These are phyloP conservation scores for Gastrophysa polygoni DNA, from an alignment of 2,888 invertebrate genomes.

Conservation along the genomic window DNA sequence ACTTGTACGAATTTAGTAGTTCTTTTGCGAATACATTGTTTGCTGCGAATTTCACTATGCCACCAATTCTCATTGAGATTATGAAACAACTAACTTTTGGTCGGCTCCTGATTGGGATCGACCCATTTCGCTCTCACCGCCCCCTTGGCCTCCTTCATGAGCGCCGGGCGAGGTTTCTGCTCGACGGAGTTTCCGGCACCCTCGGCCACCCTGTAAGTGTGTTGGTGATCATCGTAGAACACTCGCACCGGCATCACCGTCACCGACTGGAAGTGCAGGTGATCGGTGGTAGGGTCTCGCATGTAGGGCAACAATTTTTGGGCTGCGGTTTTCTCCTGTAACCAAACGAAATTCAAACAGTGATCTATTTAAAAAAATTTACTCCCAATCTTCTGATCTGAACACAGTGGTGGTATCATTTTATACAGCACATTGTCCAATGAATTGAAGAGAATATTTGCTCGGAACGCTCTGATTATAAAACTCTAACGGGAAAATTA, in stretches of 20 bases:
- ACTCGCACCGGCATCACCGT: conserved; percentile 47
- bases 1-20: no score
- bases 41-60: no score
- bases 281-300: conserved; percentile 31
- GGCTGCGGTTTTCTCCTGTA: conserved; percentile 9
- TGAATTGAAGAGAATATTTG: no score
- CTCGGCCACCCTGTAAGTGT: conserved; percentile 11
- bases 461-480: no score
- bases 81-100: conserved; percentile 26
- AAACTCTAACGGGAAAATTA: no score
- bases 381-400: no score
- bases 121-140: conserved; percentile 32
- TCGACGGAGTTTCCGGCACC: no score
- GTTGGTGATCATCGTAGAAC: conserved; percentile 43
- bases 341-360: not conserved
- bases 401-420: no score
- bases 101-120: conserved; percentile 6
- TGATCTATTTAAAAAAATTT: not conserved
- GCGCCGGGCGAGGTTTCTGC: conserved; percentile 24
- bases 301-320: conserved; percentile 33
- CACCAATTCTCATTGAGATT: no score
- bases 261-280: conserved; percentile 27
- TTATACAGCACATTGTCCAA: no score
- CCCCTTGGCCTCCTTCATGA: conserved; percentile 35
- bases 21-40: no score